Conservation (phyloP, 1,140 invertebrate species). For the Zaprionus camerounensis region DNA sequence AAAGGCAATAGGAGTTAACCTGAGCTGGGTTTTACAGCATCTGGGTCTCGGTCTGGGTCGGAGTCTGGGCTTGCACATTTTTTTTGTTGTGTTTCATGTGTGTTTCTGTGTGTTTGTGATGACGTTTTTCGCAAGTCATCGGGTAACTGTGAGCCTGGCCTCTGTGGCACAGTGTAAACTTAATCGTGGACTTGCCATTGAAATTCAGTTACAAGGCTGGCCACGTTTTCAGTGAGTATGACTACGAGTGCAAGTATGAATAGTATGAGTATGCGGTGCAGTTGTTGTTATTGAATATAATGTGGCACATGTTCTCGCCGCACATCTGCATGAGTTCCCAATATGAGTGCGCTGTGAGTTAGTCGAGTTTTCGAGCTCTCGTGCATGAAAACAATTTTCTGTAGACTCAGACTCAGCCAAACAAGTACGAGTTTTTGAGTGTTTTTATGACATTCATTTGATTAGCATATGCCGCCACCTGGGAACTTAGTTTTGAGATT, state of each 20-base stretch:
- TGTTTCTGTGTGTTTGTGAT: conserved; percentile 49
- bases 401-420: not conserved
- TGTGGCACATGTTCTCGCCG: conserved; percentile 39
- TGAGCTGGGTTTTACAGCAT: conserved; percentile 64
- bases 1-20: conserved; percentile 45
- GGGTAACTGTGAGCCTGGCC: conserved; percentile 73
- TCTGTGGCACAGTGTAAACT: conserved; percentile 68
- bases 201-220: conserved; percentile 83
- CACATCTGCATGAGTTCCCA: conserved; percentile 28
- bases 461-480: conserved; percentile 10
- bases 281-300: conserved; percentile 66
- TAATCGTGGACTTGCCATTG: conserved; percentile 84
- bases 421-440: conserved; percentile 2
- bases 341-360: not conserved
- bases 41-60: conserved; percentile 45
- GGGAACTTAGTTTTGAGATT: conserved; percentile 2
- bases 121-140: conserved; percentile 83
- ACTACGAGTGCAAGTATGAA: conserved; percentile 32
- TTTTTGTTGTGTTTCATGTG: conserved; percentile 19
- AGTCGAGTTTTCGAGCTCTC: conserved; percentile 12
- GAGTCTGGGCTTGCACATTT: conserved; percentile 69
- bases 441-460: conserved; percentile 25
- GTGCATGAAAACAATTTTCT: conserved; percentile 47
- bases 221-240: conserved; percentile 59
- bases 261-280: conserved; percentile 17